These are phyloP conservation scores for Drosophila lini DNA, from an alignment of 1,140 invertebrate genomes.

Conservation along the genomic window DNA sequence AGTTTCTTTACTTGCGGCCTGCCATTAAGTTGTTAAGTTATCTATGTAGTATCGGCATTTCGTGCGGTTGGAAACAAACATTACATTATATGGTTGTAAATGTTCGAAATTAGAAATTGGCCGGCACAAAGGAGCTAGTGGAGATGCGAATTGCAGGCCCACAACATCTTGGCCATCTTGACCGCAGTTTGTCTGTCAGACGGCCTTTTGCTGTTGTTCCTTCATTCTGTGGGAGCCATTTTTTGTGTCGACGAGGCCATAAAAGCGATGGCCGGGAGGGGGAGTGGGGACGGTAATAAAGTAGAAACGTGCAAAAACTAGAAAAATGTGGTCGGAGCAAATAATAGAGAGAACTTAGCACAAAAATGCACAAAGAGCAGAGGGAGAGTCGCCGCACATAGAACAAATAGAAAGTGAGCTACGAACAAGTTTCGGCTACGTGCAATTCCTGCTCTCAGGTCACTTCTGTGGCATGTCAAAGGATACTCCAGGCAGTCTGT, in stretches of 20 bases:
- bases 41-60: slow-evolving; percentile 71
- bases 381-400: not conserved
- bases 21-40: slow-evolving; percentile 82
- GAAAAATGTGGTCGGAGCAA: slow-evolving; percentile 77
- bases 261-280: slow-evolving; percentile 50
- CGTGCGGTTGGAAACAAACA: slow-evolving; percentile 67
- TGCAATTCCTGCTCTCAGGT: slow-evolving; percentile 77
- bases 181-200: slow-evolving; percentile 64
- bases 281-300: slow-evolving; percentile 68
- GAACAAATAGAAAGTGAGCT: slow-evolving; percentile 52
- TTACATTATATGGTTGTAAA: slow-evolving; percentile 77
- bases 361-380: slow-evolving; percentile 66
- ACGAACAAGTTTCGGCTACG: slow-evolving; percentile 72
- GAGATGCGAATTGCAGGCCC: slow-evolving; percentile 10
- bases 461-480: slow-evolving; percentile 55
- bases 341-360: slow-evolving; percentile 74
- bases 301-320: slow-evolving; percentile 82
- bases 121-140: slow-evolving; percentile 24
- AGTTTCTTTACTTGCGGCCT: slow-evolving; percentile 65
- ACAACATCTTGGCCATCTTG: slow-evolving; percentile 32
- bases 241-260: slow-evolving; percentile 59
- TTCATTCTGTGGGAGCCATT: slow-evolving; percentile 34
- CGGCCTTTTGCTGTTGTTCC: slow-evolving; percentile 37
- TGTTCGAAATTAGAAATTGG: slow-evolving; percentile 76
- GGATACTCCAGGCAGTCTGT: slow-evolving; percentile 10